Evolutionary conservation across 2,888 invertebrate species (phyloP).

Genomic region (Nymphalis urticae): DNA sequence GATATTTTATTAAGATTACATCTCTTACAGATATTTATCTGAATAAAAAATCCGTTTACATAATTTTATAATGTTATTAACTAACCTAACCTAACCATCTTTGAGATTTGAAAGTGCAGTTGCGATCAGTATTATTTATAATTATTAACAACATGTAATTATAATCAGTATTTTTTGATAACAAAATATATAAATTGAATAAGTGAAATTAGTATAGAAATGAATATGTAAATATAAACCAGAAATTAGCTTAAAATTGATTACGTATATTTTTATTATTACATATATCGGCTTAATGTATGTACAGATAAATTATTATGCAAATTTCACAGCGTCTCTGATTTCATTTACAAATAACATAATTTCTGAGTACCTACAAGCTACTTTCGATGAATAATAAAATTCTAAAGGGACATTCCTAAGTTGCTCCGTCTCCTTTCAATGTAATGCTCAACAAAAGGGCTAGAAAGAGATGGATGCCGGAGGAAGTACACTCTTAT

Average conservation of each 20-base stretch:
- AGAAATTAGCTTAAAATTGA: not conserved
- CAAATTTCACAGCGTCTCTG: constrained; percentile 32
- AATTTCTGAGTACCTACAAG: constrained; percentile 42
- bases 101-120: not conserved
- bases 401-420: constrained; percentile 72
- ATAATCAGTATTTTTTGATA: no score
- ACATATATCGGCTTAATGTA: not conserved
- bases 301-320: constrained; percentile 1
- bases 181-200: no score
- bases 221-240: no score
- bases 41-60: not conserved
- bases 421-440: constrained; percentile 46
- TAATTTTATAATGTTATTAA: constrained; percentile 1
- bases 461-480: constrained; percentile 48
- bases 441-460: constrained; percentile 34
- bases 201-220: no score
- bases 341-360: constrained; percentile 43
- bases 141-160: no score
- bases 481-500: constrained; percentile 69
- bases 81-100: no score
- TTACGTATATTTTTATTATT: not conserved
- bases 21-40: constrained; percentile 3
- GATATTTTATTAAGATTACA: constrained; percentile 2
- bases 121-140: not conserved
- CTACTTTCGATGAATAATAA: constrained; percentile 70